A percentile compares a stretch with the other conserved stretches of the same genome.
These are phyloP conservation scores for Euthynnus affinis DNA, from an alignment of 2,797 vertebrate species.

Conservation along the genomic window DNA sequence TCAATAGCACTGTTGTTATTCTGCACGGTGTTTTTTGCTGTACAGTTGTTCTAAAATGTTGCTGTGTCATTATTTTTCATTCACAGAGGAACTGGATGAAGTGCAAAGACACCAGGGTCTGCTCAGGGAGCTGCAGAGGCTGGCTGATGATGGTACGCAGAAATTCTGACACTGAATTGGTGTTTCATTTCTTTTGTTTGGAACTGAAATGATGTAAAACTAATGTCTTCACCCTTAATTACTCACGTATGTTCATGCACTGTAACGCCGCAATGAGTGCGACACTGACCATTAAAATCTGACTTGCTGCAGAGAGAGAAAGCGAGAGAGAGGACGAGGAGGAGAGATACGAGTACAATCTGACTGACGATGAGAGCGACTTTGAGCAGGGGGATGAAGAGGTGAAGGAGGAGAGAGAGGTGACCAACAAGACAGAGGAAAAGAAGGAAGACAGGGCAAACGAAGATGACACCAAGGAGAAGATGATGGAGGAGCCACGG, in stretches of 20 bases:
- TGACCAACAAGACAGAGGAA: conserved; percentile 14
- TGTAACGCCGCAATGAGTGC: neutral
- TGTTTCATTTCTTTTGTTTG: neutral
- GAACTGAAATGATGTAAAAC: neutral
- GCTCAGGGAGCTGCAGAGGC: conserved; percentile 85
- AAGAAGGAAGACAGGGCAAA: conserved; percentile 30
- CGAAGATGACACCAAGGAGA: conserved; percentile 48
- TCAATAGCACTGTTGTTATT: neutral
- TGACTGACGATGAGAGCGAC: conserved; percentile 64
- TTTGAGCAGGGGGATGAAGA: conserved; percentile 54
- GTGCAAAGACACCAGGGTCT: conserved; percentile 84
- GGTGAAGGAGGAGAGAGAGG: conserved; percentile 45
- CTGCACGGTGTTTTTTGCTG: neutral
- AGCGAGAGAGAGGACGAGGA: conserved; percentile 50
- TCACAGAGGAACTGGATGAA: conserved; percentile 82
- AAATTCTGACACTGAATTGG: neutral
- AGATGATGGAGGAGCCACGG: conserved; percentile 67
- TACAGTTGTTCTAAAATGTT: neutral
- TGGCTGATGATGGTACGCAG: conserved; percentile 79
- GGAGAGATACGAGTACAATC: conserved; percentile 65
- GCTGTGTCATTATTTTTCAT: conserved; percentile 15
- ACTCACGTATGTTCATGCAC: neutral
- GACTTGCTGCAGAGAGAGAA: conserved; percentile 71
- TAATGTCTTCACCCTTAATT: neutral
- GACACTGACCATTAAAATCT: conserved; percentile 21